Evolutionary conservation across 1,140 invertebrate genomes (phyloP), one percentile per base, ranked within the genome.

Genomic region (Drosophila neocordata): DNA sequence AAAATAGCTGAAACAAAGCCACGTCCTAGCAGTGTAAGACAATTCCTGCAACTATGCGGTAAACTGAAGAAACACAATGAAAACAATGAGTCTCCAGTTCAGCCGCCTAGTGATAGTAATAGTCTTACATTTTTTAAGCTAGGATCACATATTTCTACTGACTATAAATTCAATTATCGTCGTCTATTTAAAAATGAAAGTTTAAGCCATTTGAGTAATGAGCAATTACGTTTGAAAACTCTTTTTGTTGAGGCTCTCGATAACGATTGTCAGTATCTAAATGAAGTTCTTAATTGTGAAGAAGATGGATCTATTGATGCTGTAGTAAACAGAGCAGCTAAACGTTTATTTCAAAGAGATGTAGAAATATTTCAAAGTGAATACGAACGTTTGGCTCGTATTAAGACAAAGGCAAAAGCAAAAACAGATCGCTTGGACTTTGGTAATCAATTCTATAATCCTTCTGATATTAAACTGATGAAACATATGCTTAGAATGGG

Each of bases 191-290:
- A n/a, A n/a, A n/a, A 52, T 3, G 24, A 59, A 0, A 35, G 52
- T 7, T 13, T 22, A 1, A 64, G 53, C 6, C n/a, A 15, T 2
- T 35, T 64, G 12, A 44, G 69, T 22, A 61, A 56, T 1, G 56
- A 81, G n/a, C 18, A 52, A 18, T 11, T 76, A 35, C 44, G 55
- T 6, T 37, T 85, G 0, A 85, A 71, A 31, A 57, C 18, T n/a
- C 64, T 65, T 13, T 76, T 82, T 38, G 61, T 79, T 0, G 61
- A 73, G 24, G 82, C 82, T 4, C 37, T 88, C n/a, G 70, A 67
- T 20, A 67, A 72, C 1, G 73, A 85, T 57, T 62, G 55, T 0
- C 63, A 79, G 22, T 74, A 78, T 5, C 55, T 76, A 6, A 75
- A 77, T 48, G 41, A 44, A 0, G 59, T 63, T 1, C 6, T 72